phyloP scores from a whole-genome alignment of 2,113 vertebrate species.

The Pachypanchax playfairii region DNA sequence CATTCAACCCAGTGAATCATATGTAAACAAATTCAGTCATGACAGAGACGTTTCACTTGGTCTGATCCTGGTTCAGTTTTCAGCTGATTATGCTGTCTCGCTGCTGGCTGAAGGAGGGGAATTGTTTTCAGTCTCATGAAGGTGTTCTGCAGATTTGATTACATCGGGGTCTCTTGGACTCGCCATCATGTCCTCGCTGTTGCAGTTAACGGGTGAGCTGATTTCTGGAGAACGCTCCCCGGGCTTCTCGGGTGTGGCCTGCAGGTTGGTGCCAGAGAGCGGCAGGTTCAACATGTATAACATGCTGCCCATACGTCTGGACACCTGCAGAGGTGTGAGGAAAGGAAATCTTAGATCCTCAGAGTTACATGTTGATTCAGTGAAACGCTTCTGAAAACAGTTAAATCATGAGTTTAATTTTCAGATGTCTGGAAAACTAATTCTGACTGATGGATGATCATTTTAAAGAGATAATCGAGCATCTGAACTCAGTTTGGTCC shows the following conservation, averaged over 20 bases:
- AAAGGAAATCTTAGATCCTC: conserved; percentile 1
- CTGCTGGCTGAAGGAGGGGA: conserved; percentile 73
- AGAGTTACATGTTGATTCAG: neutral
- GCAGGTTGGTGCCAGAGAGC: conserved; percentile 72
- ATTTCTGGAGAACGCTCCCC: conserved; percentile 81
- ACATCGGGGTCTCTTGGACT: conserved; percentile 83
- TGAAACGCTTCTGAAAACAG: neutral
- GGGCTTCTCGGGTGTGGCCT: conserved; percentile 78
- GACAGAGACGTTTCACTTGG: conserved; percentile 7
- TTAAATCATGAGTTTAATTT: neutral
- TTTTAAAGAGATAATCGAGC: too few relatives aligned
- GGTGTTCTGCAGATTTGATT: conserved; percentile 79
- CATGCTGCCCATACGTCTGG: conserved; percentile 83
- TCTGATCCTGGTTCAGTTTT: neutral
- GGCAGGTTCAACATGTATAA: conserved; percentile 87
- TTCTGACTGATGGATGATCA: too few relatives aligned
- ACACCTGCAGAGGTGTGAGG: conserved; percentile 79
- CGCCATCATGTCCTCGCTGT: conserved; percentile 80
- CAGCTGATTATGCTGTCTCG: conserved; percentile 68
- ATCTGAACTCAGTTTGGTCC: too few relatives aligned
- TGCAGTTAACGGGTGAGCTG: conserved; percentile 82
- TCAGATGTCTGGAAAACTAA: too few relatives aligned
- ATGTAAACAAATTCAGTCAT: conserved; percentile 41
- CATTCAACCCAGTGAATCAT: conserved; percentile 23
- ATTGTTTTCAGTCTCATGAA: conserved; percentile 70